phyloP scores from a whole-genome alignment of 2,888 invertebrate species.

The Tetranychus piercei region DNA sequence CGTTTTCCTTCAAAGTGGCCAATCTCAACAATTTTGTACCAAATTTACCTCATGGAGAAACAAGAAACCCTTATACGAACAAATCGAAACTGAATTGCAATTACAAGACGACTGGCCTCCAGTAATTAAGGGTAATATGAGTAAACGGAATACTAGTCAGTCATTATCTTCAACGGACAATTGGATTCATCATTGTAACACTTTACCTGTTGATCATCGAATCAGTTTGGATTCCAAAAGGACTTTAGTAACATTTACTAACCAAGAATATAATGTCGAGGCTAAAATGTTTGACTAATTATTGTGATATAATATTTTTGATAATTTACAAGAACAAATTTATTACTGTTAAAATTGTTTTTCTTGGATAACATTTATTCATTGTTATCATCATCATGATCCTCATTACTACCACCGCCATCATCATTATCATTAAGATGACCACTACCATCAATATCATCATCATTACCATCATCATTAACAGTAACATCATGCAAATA shows the following conservation, averaged over 20 bases:
- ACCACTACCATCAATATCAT: no score
- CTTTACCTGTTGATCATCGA: neutral
- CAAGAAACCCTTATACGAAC: slow-evolving; percentile 18
- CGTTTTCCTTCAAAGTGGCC: slow-evolving; percentile 14
- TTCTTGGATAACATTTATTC: no score
- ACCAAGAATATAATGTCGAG: neutral
- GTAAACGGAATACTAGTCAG: neutral
- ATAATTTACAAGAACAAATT: no score
- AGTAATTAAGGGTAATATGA: neutral
- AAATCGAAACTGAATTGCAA: slow-evolving; percentile 20
- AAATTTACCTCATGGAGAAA: neutral
- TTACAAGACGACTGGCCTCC: slow-evolving; percentile 24
- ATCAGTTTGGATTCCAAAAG: neutral
- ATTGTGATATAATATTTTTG: no score
- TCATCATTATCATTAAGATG: no score
- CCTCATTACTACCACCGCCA: no score
- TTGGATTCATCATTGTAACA: neutral
- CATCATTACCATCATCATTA: no score
- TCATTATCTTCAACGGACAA: neutral
- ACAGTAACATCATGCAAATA: no score
- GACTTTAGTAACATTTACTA: neutral
- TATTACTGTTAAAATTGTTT: no score
- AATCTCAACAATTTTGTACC: neutral
- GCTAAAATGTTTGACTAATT: neutral
- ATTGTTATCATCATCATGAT: no score